Evolutionary conservation across 1,140 invertebrate genomes (phyloP).

Genomic region (Microvelia longipes): DNA sequence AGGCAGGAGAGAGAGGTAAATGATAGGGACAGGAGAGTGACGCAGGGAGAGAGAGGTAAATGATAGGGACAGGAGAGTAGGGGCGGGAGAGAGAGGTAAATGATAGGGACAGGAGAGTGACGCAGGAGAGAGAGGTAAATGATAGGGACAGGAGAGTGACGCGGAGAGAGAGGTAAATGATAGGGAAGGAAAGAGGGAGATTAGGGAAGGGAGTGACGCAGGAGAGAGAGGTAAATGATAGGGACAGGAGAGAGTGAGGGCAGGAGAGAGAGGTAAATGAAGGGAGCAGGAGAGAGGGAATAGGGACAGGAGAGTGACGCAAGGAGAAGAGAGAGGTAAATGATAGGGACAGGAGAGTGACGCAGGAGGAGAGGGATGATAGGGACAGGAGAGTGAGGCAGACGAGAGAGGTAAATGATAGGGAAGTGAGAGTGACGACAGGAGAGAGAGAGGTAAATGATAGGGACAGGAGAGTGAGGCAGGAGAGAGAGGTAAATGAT

Average conservation of each 20-base stretch:
- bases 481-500: not conserved
- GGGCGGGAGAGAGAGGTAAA: not conserved
- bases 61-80: not conserved
- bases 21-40: not conserved
- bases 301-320: not conserved
- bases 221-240: not conserved
- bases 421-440: not conserved
- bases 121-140: not conserved
- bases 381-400: not conserved
- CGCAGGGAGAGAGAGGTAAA: not conserved
- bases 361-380: not conserved
- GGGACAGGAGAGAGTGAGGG: not conserved
- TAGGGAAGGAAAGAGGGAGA: not conserved
- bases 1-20: not conserved
- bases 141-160: not conserved
- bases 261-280: not conserved
- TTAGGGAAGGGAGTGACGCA: not conserved
- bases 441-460: not conserved
- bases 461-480: not conserved
- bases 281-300: not conserved
- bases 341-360: not conserved
- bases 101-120: not conserved
- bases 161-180: not conserved
- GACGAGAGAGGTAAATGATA: not conserved
- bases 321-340: not conserved